These are phyloP conservation scores for Thecophora atra DNA, from an alignment of 2,888 invertebrate genomes.

Conservation along the genomic window DNA sequence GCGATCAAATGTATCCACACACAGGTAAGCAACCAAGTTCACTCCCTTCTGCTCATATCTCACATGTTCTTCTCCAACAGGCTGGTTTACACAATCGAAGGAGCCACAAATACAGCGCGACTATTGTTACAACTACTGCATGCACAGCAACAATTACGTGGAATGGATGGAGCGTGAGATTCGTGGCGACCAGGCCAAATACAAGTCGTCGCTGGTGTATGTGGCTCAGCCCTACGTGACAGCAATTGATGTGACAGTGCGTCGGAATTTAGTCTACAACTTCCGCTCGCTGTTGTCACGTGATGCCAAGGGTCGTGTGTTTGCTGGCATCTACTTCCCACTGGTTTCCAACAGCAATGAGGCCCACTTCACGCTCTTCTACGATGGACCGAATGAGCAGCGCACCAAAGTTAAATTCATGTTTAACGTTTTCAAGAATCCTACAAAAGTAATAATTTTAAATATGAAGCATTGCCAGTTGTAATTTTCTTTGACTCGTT, in stretches of 20 bases:
- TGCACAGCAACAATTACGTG: constrained; percentile 77
- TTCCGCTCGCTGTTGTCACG: constrained; percentile 80
- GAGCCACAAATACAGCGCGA: constrained; percentile 81
- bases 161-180: constrained; percentile 87
- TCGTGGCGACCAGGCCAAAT: constrained; percentile 72
- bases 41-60: neutral
- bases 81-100: constrained; percentile 87
- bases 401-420: constrained; percentile 79
- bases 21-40: constrained; percentile 67
- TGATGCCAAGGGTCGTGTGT: constrained; percentile 83
- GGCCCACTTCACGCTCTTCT: constrained; percentile 80
- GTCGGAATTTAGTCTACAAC: constrained; percentile 87
- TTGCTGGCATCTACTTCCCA: constrained; percentile 87
- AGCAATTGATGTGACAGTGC: constrained; percentile 86
- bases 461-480: too few relatives aligned
- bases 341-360: constrained; percentile 73
- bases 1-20: constrained; percentile 84
- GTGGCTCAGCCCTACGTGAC: constrained; percentile 81
- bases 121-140: constrained; percentile 81
- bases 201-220: constrained; percentile 79
- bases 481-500: constrained; percentile 41
- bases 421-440: constrained; percentile 74
- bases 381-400: constrained; percentile 72
- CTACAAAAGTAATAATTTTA: constrained; percentile 68
- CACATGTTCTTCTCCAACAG: constrained; percentile 55